A percentile compares a stretch with the other conserved stretches of the same genome.
Conservation (phyloP, 2,113 vertebrate genomes). For the Hepsetus odoe region DNA sequence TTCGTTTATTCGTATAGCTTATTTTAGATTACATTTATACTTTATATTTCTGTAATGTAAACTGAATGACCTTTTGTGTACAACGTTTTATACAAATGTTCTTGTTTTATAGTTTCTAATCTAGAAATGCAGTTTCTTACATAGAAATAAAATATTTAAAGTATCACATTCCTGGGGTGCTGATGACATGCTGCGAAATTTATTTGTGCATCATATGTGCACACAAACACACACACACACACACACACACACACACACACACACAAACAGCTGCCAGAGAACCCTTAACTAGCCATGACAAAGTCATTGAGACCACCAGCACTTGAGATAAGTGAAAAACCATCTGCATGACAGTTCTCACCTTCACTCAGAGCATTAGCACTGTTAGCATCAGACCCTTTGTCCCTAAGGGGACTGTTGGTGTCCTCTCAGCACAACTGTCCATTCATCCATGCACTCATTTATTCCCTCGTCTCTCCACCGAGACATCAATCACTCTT, state of each 20-base stretch:
- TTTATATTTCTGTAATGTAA: too few relatives aligned
- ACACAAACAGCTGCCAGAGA: constrained; percentile 42
- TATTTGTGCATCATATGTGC: not conserved
- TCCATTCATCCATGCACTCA: constrained; percentile 6
- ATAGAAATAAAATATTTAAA: not conserved
- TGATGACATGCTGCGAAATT: not conserved
- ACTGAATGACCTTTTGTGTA: too few relatives aligned
- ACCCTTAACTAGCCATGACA: constrained; percentile 45
- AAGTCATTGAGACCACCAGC: constrained; percentile 55
- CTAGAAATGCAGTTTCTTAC: not conserved
- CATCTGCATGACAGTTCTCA: constrained; percentile 28
- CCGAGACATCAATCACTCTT: constrained; percentile 17
- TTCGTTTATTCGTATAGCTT: too few relatives aligned
- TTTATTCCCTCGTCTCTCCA: constrained; percentile 21
- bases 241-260: constrained; percentile 45
- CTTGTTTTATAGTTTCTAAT: too few relatives aligned
- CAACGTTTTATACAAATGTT: too few relatives aligned
- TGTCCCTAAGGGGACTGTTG: constrained; percentile 12
- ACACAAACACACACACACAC: constrained; percentile 50
- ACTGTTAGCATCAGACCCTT: not conserved
- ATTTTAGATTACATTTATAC: too few relatives aligned
- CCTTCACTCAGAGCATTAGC: constrained; percentile 14
- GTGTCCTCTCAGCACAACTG: constrained; percentile 24
- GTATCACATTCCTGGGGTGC: not conserved
- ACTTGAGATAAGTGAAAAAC: constrained; percentile 38